Conservation (phyloP, 2,113 vertebrate genomes). For the Megatriorchis doriae region DNA sequence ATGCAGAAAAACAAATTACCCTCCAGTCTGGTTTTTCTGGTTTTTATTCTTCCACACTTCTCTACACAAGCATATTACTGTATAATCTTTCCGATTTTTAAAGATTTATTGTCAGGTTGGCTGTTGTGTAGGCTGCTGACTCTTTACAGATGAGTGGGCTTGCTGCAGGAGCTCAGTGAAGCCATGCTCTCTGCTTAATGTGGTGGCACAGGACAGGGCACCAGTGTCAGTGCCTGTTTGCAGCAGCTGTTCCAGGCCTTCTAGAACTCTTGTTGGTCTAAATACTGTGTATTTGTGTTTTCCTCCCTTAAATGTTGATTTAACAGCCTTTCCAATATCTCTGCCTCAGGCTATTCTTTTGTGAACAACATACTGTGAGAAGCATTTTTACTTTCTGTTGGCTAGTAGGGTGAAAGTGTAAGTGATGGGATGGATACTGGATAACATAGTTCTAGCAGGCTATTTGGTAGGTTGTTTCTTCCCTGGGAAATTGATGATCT, state of each 20-base stretch:
- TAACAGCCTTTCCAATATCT: not conserved
- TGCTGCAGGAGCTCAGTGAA: not conserved
- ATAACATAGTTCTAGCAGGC: not conserved
- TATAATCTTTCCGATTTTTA: not conserved
- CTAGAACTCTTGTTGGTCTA: not conserved
- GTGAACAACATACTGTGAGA: too few relatives aligned
- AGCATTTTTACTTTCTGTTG: not conserved
- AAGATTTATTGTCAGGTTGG: not conserved
- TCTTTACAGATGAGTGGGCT: not conserved
- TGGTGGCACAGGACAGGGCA: not conserved
- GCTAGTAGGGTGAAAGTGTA: rapidly evolving
- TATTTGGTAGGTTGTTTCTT: not conserved
- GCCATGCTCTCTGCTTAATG: rapidly evolving
- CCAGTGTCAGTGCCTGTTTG: not conserved
- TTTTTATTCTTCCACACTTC: not conserved
- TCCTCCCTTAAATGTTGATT: not conserved
- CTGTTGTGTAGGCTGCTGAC: not conserved
- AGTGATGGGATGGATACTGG: too few relatives aligned
- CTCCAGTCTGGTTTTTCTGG: not conserved
- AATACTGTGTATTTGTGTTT: not conserved
- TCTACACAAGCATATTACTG: not conserved
- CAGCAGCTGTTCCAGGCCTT: not conserved
- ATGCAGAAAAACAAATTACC: not conserved
- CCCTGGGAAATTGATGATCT: not conserved
- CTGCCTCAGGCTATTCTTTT: not conserved